Base-by-base conservation (phyloP, 2,797 vertebrate species). In the Danionella dracula region DNA sequence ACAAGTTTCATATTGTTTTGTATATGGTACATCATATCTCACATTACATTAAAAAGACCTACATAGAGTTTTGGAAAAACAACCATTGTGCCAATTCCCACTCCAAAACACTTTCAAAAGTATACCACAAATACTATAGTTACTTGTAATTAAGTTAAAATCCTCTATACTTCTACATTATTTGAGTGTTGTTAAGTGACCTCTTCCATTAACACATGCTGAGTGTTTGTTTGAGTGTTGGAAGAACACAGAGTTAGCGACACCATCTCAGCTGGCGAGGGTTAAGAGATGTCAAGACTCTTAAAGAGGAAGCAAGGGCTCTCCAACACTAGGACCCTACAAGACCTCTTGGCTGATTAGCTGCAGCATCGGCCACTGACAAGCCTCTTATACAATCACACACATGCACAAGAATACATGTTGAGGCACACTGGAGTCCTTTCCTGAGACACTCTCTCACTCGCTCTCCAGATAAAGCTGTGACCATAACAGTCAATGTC, bases 231-330 rank as follows among this genome's bases (percentile, higher is more conserved):
- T 60, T 54, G 40, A 17, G 35, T 17, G 11, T 1, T 7, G 81
- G 78, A 82, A 83, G 84, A 82, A 82, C 82, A 80, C 75, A 80
- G 72, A 68, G 81, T 78, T 83, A 29, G 78, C 81, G 78, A 81
- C 80, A 83, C 81, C 76, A 84, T 75, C 81, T 83, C 82, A 86
- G 82, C 83, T 86, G 85, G 87, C 83, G 79, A 76, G 82, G 86
- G 86, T 88, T 87, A 89, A 89, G 85, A 88, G 87, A 87, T 87
- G 85, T 88, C 86, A 87, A 87, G 84, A 81, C 73, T 78, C 78
- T 76, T 76, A 76, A 74, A 83, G 80, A 82, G 76, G 78, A 79
- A 81, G 84, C 4, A 72, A 90, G 86, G 82, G 86, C 85, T 83
- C 86, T 88, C 83, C 82, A 84, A 66, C 4, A 79, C 81, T 66